Conservation (phyloP, 1,140 invertebrate species). For the Chironomus tepperi region DNA sequence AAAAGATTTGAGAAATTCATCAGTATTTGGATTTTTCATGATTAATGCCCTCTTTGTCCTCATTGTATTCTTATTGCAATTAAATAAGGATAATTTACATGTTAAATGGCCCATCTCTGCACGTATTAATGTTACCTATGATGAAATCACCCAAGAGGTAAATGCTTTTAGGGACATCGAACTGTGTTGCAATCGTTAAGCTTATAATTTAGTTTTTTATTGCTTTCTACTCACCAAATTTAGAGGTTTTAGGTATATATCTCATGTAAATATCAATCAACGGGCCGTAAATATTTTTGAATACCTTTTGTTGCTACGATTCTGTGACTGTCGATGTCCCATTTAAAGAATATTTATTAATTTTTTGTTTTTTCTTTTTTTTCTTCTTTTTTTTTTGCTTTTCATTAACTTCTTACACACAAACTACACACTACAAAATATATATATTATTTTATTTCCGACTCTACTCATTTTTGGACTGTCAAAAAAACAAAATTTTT, state of each 20-base stretch:
- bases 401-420: neutral
- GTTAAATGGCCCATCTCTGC: slow-evolving; percentile 90
- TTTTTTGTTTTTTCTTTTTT: slow-evolving; percentile 29
- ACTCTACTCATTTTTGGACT: slow-evolving; percentile 1
- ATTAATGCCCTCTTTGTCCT: slow-evolving; percentile 95
- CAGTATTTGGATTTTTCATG: slow-evolving; percentile 96
- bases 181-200: slow-evolving; percentile 25
- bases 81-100: slow-evolving; percentile 90
- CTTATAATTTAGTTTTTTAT: no score
- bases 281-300: neutral
- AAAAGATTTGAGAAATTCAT: slow-evolving; percentile 85
- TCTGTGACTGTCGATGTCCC: slow-evolving; percentile 20
- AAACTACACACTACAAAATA: slow-evolving; percentile 19
- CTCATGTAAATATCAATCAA: neutral
- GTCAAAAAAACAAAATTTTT: neutral
- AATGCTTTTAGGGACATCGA: slow-evolving; percentile 38
- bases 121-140: slow-evolving; percentile 87
- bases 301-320: neutral
- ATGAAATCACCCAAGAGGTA: slow-evolving; percentile 81
- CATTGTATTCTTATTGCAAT: slow-evolving; percentile 93
- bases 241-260: neutral
- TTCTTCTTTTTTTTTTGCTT: slow-evolving; percentile 28
- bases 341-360: slow-evolving; percentile 30
- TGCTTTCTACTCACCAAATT: neutral
- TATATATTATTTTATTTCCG: neutral